Evolutionary conservation across 2,888 invertebrate genomes (phyloP).

Genomic region (Pandemis corylana): DNA sequence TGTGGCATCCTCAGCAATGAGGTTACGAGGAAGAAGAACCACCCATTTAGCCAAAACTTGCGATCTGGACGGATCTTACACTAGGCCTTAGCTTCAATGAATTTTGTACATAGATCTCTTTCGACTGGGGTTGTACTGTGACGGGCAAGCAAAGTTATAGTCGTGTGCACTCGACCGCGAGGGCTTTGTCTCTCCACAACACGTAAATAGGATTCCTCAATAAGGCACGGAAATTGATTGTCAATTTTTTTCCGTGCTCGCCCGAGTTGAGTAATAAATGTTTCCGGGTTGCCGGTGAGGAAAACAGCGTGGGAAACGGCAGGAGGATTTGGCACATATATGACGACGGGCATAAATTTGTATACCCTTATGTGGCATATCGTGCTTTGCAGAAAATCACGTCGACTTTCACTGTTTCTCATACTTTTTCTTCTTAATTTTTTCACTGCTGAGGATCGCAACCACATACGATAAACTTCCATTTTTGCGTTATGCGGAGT

Average conservation of each 20-base stretch:
- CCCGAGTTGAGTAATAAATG: conserved; percentile 30
- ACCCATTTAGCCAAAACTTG: too few species aligned
- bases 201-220: conserved; percentile 18
- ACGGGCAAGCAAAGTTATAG: conserved; percentile 4
- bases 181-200: conserved; percentile 5
- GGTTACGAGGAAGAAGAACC: too few species aligned
- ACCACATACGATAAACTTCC: too few species aligned
- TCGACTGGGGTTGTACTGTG: not conserved
- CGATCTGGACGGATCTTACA: too few species aligned
- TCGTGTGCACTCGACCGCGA: not conserved
- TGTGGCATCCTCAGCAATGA: too few species aligned
- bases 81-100: too few species aligned
- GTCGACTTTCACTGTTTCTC: not conserved
- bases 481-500: too few species aligned
- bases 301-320: conserved; percentile 33
- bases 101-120: not conserved
- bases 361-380: not conserved
- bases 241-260: conserved; percentile 27
- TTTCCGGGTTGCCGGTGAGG: conserved; percentile 25
- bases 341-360: not conserved
- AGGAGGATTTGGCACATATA: conserved; percentile 12
- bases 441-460: too few species aligned
- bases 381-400: not conserved
- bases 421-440: too few species aligned
- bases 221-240: conserved; percentile 27